A percentile compares a stretch with the other conserved stretches of the same genome.
Evolutionary conservation across 2,797 vertebrate genomes (phyloP).

Genomic region (Pachyuromys duprasi): DNA sequence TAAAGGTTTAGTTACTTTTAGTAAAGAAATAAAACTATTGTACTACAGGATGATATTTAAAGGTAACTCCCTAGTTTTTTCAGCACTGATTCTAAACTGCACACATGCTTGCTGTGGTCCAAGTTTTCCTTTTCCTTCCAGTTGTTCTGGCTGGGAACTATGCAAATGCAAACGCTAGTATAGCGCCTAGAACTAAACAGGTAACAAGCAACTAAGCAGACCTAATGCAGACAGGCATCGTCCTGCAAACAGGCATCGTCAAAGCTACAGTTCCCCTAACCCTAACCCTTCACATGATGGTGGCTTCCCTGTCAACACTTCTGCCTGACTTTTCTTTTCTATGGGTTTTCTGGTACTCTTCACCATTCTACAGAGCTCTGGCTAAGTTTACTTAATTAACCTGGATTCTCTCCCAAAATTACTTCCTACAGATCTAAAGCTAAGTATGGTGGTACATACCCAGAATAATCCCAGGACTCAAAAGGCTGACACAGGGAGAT

Average conservation of each 20-base stretch:
- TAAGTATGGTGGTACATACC: neutral
- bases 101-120: neutral
- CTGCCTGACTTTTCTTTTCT: conserved; percentile 26
- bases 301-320: neutral
- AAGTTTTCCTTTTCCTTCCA: neutral
- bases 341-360: neutral
- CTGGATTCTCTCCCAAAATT: neutral
- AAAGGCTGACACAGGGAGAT: neutral
- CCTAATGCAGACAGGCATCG: neutral
- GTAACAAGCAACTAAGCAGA: neutral
- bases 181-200: neutral
- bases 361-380: neutral
- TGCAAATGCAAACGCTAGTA: too few relatives aligned
- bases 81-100: neutral
- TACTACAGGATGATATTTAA: neutral
- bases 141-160: neutral
- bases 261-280: neutral
- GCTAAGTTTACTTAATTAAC: neutral
- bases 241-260: neutral
- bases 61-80: neutral
- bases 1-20: neutral
- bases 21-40: neutral
- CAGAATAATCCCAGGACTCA: neutral
- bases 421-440: neutral
- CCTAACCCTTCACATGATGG: neutral